Conservation (phyloP, 2,797 vertebrate genomes). For the Margarornis squamiger region DNA sequence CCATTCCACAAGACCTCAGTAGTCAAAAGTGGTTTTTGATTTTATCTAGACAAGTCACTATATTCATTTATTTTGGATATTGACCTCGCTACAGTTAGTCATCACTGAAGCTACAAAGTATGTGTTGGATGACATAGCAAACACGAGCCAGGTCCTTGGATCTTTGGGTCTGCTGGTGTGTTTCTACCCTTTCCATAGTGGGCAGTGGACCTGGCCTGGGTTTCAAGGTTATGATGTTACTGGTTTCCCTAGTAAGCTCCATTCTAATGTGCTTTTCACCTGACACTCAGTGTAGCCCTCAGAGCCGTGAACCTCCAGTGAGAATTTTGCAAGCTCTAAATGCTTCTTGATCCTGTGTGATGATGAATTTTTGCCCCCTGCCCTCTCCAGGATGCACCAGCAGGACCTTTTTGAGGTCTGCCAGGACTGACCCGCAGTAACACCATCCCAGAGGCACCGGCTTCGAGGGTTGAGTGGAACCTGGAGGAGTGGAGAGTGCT, state of each 20-base stretch:
- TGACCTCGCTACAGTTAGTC: not conserved
- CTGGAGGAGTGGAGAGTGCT: not conserved
- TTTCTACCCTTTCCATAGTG: not conserved
- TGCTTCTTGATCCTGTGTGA: not conserved
- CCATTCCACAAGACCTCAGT: not conserved
- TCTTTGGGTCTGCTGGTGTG: not conserved
- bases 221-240: not conserved
- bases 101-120: not conserved
- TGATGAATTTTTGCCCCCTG: not conserved
- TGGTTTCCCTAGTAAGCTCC: not conserved
- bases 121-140: not conserved
- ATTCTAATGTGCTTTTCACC: not conserved
- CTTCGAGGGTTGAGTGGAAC: not conserved
- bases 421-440: not conserved
- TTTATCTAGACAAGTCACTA: not conserved
- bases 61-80: not conserved
- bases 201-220: not conserved
- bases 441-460: not conserved
- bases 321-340: not conserved
- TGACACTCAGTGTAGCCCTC: not conserved
- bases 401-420: not conserved
- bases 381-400: not conserved
- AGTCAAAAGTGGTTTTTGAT: not conserved
- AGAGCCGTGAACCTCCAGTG: not conserved
- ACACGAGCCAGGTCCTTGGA: not conserved